Percentiles rank a stretch among this genome's conserved stretches.
phyloP scores from a whole-genome alignment of 2,888 invertebrate genomes.

The Tholera decimalis region DNA sequence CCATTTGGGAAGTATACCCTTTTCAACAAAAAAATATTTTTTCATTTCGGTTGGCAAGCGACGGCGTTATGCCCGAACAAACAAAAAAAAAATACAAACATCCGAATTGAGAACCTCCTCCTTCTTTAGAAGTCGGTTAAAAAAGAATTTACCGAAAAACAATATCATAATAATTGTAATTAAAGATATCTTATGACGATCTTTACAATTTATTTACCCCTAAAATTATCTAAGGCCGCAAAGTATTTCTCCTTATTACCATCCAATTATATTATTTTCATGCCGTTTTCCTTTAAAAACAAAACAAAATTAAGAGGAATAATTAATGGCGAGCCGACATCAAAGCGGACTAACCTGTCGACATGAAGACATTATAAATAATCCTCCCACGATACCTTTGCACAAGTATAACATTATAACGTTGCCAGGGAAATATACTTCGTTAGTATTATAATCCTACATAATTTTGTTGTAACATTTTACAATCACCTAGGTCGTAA shows the following conservation, averaged over 20 bases:
- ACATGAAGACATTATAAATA: constrained; percentile 36
- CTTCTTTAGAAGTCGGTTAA: no score
- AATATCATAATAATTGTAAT: neutral
- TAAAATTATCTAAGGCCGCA: constrained; percentile 3
- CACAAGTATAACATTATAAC: constrained; percentile 21
- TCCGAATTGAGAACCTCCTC: no score
- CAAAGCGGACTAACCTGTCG: constrained; percentile 40
- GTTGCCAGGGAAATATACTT: constrained; percentile 23
- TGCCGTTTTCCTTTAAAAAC: constrained; percentile 21
- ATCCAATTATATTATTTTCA: constrained; percentile 11
- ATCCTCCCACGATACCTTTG: constrained; percentile 28
- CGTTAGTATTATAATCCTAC: constrained; percentile 4
- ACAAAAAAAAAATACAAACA: no score
- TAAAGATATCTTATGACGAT: neutral
- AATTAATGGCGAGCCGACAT: constrained; percentile 43
- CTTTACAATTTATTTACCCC: neutral
- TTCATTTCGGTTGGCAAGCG: no score
- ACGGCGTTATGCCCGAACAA: no score
- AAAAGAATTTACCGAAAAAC: no score
- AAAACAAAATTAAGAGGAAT: constrained; percentile 40
- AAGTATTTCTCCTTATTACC: constrained; percentile 14
- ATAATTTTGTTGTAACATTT: neutral
- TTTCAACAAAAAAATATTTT: no score
- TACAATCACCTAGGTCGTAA: neutral
- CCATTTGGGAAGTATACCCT: no score